Evolutionary conservation across 2,888 invertebrate species (phyloP), one percentile per base, ranked within the genome.

Genomic region (Bombyx huttoni): DNA sequence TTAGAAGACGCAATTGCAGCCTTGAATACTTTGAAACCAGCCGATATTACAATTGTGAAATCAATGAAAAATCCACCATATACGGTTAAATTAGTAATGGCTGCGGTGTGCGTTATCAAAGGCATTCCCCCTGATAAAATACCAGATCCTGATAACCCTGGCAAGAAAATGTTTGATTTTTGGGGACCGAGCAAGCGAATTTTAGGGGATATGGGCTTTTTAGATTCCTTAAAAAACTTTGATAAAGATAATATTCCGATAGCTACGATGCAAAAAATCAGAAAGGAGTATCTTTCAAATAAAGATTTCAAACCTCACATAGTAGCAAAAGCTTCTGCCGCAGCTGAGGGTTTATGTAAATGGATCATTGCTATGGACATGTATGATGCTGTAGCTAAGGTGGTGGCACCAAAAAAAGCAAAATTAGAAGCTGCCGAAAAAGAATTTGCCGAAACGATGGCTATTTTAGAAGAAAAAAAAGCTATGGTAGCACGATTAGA

Each of bases 311-410:
- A 94, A 62, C 95, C 96, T 1, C 87, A 90, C 54, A 90, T 94
- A 52, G 94, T 96, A 52, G 94, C 94, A 12, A 95, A 96, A 79
- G 97, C 97, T 0, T 98, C 98, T 0, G 93, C 96, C 58, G 98
- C 98, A 3, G 98, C 98, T 24, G 97, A 98, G 85, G 98, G 97
- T 51, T 86, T 96, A 47, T 96, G 96, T 74, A 94, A 95, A 73
- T 97, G 97, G 97, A 94, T 97, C 51, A 91, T 94, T 58, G 96
- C 96, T 0, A 94, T 97, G 92, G 96, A 96, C 68, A 92, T 94
- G 81, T 97, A 97, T 71, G 96, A 97, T 71, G 91, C 91, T 49
- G 94, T 95, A 2, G 94, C 94, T 49, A 95, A 94, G 81, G 91
- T 92, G 48, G 94, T 95, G 9, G 95, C 94, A 9, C 96, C 96